Conservation (phyloP, 53 echinoderm and acorn worm genomes). For the Holothuria scabra region DNA sequence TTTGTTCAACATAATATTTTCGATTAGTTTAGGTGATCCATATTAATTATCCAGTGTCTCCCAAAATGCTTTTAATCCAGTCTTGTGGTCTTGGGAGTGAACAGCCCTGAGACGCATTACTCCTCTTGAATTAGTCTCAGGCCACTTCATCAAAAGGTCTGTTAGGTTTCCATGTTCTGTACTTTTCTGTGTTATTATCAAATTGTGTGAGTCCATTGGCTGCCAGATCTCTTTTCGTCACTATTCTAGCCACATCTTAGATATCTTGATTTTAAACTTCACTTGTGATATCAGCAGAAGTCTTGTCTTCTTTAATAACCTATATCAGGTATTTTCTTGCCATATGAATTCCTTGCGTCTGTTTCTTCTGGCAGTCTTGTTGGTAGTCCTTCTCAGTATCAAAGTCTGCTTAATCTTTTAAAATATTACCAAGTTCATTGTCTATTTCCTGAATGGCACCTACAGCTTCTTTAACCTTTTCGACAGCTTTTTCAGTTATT, state of each 20-base stretch:
- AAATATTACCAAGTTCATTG: neutral
- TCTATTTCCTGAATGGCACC: neutral
- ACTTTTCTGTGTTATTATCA: conserved; percentile 25
- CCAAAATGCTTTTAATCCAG: conserved; percentile 7
- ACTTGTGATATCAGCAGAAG: neutral
- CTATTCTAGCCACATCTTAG: neutral
- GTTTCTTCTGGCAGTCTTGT: conserved; percentile 21
- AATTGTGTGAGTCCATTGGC: conserved; percentile 8
- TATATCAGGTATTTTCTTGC: conserved; percentile 20
- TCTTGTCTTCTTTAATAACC: neutral
- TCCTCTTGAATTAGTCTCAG: neutral
- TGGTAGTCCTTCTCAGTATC: neutral
- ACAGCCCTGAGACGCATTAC: conserved; percentile 9
- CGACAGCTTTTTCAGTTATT: neutral
- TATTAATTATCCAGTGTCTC: conserved; percentile 14
- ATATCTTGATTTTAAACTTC: conserved; percentile 2
- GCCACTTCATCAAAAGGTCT: conserved; percentile 5
- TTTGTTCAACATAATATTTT: conserved; percentile 5
- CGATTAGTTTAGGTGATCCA: conserved; percentile 6
- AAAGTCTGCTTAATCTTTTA: neutral
- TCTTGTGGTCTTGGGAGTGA: neutral
- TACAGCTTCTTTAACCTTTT: neutral
- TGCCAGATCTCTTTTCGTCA: neutral
- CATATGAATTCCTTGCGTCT: neutral
- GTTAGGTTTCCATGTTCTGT: conserved; percentile 9